A percentile compares a stretch with the other conserved stretches of the same genome.
Evolutionary conservation across 1,140 invertebrate genomes (phyloP).

Genomic region (Zaprionus nigranus): DNA sequence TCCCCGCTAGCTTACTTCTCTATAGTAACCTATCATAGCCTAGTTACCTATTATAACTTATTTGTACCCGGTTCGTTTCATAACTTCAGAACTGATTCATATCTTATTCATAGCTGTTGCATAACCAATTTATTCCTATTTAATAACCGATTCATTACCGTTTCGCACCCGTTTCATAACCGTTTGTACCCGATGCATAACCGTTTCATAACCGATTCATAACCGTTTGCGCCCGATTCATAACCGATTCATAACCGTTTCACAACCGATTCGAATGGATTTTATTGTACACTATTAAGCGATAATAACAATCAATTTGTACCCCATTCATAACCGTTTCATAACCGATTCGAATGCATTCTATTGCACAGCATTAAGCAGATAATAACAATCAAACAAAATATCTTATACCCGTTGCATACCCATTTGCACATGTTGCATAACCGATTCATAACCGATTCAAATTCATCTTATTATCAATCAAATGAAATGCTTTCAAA

Average conservation of each 20-base stretch:
- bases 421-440: too few relatives aligned
- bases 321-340: not conserved
- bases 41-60: not conserved
- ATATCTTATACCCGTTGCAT: not conserved
- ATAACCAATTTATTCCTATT: not conserved
- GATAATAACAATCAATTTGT: not conserved
- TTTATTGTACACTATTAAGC: not conserved
- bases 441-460: not conserved
- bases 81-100: not conserved
- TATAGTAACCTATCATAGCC: not conserved
- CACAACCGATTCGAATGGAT: not conserved
- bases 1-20: fast-evolving
- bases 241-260: not conserved
- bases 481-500: too few relatives aligned
- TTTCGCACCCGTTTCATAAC: not conserved
- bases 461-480: too few relatives aligned
- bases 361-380: not conserved
- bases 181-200: too few relatives aligned
- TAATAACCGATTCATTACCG: not conserved
- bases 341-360: not conserved
- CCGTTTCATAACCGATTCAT: not conserved
- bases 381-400: not conserved
- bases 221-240: too few relatives aligned
- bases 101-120: not conserved
- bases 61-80: not conserved